These are phyloP conservation scores for Petrocephalus schoutedeni DNA, from an alignment of 2,797 vertebrate genomes.

Conservation along the genomic window DNA sequence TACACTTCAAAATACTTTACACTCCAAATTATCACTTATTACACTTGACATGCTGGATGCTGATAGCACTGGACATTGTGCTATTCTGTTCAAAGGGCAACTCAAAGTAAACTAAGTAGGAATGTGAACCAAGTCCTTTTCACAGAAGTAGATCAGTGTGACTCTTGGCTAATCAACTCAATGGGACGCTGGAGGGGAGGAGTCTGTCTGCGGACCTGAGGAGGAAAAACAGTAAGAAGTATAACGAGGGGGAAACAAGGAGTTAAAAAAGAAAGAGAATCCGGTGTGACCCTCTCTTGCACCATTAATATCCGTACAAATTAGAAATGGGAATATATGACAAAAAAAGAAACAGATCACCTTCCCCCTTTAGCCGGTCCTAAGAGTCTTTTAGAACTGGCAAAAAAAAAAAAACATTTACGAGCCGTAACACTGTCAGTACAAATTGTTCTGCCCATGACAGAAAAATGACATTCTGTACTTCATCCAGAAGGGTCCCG, in stretches of 20 bases:
- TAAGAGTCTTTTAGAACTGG: conserved; percentile 44
- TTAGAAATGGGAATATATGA: conserved; percentile 35
- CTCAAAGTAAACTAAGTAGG: background rate
- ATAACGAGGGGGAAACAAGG: background rate
- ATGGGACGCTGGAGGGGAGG: background rate
- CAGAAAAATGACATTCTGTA: conserved; percentile 71
- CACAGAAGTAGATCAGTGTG: background rate
- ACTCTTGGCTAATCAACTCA: background rate
- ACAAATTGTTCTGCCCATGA: conserved; percentile 71
- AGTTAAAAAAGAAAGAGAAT: background rate
- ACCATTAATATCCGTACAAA: conserved; percentile 34
- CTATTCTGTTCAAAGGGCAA: background rate
- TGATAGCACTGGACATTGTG: background rate
- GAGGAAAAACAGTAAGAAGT: background rate
- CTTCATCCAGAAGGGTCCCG: conserved; percentile 64
- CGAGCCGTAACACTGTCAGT: conserved; percentile 65
- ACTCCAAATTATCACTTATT: conserved; percentile 7
- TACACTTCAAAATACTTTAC: conserved; percentile 11
- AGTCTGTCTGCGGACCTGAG: background rate
- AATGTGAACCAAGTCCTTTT: background rate
- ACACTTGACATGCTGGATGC: background rate
- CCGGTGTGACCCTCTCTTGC: conserved; percentile 29
- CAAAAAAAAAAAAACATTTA: conserved; percentile 45
- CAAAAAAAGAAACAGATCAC: conserved; percentile 40
- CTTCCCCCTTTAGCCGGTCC: conserved; percentile 43